Base-by-base conservation (phyloP, 2,113 vertebrate species). In the Trichomycterus rosablanca region DNA sequence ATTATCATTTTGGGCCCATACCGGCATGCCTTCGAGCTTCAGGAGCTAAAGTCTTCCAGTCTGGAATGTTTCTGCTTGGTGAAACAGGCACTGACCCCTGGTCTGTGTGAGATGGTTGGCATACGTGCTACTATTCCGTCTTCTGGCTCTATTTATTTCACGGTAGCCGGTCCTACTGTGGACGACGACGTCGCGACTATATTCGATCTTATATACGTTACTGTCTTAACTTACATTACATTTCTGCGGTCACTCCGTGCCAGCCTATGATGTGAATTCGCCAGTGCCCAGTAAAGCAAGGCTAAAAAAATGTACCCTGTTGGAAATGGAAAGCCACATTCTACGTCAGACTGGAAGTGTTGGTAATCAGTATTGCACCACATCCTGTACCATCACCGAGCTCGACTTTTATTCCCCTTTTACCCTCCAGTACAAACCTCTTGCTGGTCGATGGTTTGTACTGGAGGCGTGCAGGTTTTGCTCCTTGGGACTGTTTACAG, bases 401-500 rank as follows among this genome's bases (percentile, higher is more conserved):
- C 43, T 52, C 58, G n/a, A n/a, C n/a, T n/a, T n/a, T n/a, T 69
- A 57, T 48, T 50, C 68, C 23, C 66, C 39, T 18, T 26, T 34
- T 28, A 20, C 42, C 34, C 32, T 61, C 39, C 26, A 15, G 18
- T 68, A 52, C 71, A 57, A 7, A 73, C 81, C 55, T 64, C 74
- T 72, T 84, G 87, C 87, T 76, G 86, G 87, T 78, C 83, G 76
- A 32, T 68, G 78, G 76, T 56, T 35, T 49, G 76, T 76, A 42
- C 53, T 57, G n/a, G 22, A 20, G 74, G 65, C 49, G 34, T 66
- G 39, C 59, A 60, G 63, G 50, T 75, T 58, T 52, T 61, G 40
- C 50, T 69, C 48, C 63, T 71, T 74, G 72, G 72, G 75, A 82
- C 75, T 80, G 86, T 87, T 88, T 86, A 87, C 83, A 85, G 75